Evolutionary conservation across 2,888 invertebrate genomes (phyloP), one percentile per base, ranked within the genome.

Genomic region (Drosophila vallismaia): DNA sequence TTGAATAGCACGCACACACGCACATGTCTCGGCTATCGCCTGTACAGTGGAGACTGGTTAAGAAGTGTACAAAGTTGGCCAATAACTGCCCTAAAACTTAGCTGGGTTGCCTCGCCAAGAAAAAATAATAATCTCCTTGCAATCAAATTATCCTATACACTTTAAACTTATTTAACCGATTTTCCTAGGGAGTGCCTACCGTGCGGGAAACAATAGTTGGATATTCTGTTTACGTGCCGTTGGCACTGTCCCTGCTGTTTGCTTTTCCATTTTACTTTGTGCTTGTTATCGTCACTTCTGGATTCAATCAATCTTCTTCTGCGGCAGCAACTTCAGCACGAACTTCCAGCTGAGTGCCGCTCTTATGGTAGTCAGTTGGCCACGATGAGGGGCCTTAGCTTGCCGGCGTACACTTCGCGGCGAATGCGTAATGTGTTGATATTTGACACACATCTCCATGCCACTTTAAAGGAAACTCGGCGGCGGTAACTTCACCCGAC

Each of bases 1-100:
- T 82, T 88, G 88, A 88, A 82, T 82, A 80, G 54, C 86, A 86
- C 88, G 82, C 88, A 86, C 76, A 85, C 88, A 82, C 83, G 74
- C 80, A 86, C 67, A 84, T 77, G 38, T 46, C 69, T 19, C 19
- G 31, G 19, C 19, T 4, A 46, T 24, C 40, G 10, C 5, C 40
- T 12, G 83, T 74, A 75, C 75, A 70, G 73, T 54, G 29, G 7
- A 10, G 3, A 33, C 53, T 49, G 14, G 28, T 3, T 5, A 19
- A 19, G 19, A 19, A 19, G 19, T 19, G 19, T 19, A 19, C 19
- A 19, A 19, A 19, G 1, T 19, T 19, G 19, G 19, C 19, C 19
- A 19, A 19, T 19, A 19, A 19, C 19, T 19, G 19, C 28, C 28
- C 28, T 4, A 5, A 28, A 4, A 28, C 5, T 28, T 28, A 4